Evolutionary conservation across 2,113 vertebrate species (phyloP).

Genomic region (Thoracochromis brauschi): DNA sequence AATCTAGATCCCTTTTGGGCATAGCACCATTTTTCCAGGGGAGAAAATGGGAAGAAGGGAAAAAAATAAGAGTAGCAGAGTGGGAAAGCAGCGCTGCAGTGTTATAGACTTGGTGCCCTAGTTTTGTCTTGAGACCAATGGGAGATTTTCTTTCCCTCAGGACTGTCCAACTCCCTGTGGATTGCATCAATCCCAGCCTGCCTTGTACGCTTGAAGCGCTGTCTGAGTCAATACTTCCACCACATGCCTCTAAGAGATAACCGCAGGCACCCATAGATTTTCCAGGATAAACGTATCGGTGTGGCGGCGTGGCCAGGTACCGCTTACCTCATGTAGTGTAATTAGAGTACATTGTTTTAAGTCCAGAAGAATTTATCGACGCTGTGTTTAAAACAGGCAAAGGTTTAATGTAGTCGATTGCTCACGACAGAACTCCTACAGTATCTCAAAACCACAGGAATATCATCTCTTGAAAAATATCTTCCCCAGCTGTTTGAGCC

Average conservation of each 20-base stretch:
- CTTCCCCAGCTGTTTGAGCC: background rate
- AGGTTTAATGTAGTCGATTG: background rate
- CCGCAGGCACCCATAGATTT: conserved; percentile 17
- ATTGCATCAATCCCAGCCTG: conserved; percentile 50
- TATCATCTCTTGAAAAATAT: background rate
- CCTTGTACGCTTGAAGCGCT: conserved; percentile 22
- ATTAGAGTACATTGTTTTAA: background rate
- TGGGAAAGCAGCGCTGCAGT: conserved; percentile 10
- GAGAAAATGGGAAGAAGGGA: background rate
- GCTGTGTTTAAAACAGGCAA: background rate
- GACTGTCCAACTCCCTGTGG: conserved; percentile 46
- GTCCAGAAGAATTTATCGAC: background rate
- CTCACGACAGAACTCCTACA: background rate
- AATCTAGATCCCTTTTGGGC: conserved; percentile 30
- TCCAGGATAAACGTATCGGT: background rate
- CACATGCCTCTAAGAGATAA: conserved; percentile 40
- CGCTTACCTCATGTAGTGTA: background rate
- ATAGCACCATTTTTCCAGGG: background rate
- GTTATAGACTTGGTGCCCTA: conserved; percentile 43
- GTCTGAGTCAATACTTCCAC: conserved; percentile 48
- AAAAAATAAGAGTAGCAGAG: background rate
- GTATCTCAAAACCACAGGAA: background rate
- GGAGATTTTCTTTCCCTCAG: conserved; percentile 40
- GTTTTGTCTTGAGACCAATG: conserved; percentile 46
- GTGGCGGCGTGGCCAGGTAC: background rate